phyloP scores from a whole-genome alignment of 2,888 invertebrate species.

The Leptopterna dolabrata region DNA sequence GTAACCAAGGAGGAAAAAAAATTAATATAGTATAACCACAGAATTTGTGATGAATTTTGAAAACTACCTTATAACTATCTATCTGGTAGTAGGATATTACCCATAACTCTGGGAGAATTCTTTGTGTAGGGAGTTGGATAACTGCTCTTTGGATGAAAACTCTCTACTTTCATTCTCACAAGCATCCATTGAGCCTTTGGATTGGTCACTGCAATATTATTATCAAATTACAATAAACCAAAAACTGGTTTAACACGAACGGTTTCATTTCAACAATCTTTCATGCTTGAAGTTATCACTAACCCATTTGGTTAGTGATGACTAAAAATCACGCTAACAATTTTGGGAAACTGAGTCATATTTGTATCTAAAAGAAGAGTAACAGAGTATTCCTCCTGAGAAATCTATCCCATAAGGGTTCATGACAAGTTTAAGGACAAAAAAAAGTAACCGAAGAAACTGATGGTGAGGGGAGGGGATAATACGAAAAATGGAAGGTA shows the following conservation, averaged over 20 bases:
- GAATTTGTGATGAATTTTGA: too few species aligned
- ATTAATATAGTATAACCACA: neutral
- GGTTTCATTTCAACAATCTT: neutral
- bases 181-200: constrained; percentile 57
- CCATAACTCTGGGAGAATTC: constrained; percentile 64
- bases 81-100: constrained; percentile 54
- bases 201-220: constrained; percentile 58
- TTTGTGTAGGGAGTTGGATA: constrained; percentile 57
- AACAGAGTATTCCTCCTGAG: too few species aligned
- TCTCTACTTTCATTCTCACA: constrained; percentile 60
- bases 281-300: neutral
- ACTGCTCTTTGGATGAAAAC: constrained; percentile 57
- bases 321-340: too few species aligned
- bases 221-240: neutral
- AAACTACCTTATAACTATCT: neutral
- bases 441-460: too few species aligned
- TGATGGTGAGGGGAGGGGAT: too few species aligned
- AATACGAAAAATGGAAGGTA: too few species aligned
- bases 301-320: too few species aligned
- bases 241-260: too few species aligned
- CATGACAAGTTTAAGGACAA: too few species aligned
- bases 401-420: too few species aligned
- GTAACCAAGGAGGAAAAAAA: constrained; percentile 37
- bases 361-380: too few species aligned
- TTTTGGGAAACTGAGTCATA: too few species aligned